Conservation (phyloP, 2,888 invertebrate genomes). For the Hypena proboscidalis region DNA sequence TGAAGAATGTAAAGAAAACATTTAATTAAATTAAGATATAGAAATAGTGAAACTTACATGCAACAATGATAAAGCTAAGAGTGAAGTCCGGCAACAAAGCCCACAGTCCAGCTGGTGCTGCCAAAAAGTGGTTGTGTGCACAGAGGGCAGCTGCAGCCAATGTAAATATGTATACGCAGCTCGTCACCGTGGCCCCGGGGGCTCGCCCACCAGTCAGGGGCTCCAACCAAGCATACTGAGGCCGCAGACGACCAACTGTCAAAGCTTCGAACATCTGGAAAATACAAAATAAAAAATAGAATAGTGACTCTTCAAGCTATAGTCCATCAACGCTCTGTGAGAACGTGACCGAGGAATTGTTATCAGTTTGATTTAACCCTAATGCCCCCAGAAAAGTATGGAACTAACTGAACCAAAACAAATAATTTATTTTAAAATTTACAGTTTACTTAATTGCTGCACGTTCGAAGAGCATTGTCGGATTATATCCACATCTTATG, state of each 20-base stretch:
- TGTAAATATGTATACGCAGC: slow-evolving; percentile 89
- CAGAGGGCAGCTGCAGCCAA: slow-evolving; percentile 89
- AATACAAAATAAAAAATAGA: background rate
- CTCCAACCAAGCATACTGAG: slow-evolving; percentile 90
- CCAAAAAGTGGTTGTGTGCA: slow-evolving; percentile 87
- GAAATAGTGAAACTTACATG: slow-evolving; percentile 85
- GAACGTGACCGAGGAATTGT: too few relatives aligned
- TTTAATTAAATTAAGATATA: too few relatives aligned
- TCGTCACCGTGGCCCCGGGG: slow-evolving; percentile 90
- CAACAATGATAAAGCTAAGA: slow-evolving; percentile 86
- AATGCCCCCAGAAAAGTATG: too few relatives aligned
- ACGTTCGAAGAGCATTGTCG: too few relatives aligned
- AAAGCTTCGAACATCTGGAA: slow-evolving; percentile 85
- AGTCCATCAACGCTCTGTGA: too few relatives aligned
- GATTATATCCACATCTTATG: too few relatives aligned
- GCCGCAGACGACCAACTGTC: slow-evolving; percentile 90
- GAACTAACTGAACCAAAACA: too few relatives aligned
- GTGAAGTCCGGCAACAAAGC: slow-evolving; percentile 87
- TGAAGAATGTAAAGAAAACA: too few relatives aligned
- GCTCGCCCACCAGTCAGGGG: slow-evolving; percentile 90
- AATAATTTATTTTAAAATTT: too few relatives aligned
- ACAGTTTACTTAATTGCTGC: too few relatives aligned
- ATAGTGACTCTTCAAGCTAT: too few relatives aligned
- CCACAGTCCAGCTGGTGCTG: slow-evolving; percentile 87
- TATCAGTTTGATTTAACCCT: too few relatives aligned